Evolutionary conservation across 2,888 invertebrate genomes (phyloP).

Genomic region (Torymus auratus): DNA sequence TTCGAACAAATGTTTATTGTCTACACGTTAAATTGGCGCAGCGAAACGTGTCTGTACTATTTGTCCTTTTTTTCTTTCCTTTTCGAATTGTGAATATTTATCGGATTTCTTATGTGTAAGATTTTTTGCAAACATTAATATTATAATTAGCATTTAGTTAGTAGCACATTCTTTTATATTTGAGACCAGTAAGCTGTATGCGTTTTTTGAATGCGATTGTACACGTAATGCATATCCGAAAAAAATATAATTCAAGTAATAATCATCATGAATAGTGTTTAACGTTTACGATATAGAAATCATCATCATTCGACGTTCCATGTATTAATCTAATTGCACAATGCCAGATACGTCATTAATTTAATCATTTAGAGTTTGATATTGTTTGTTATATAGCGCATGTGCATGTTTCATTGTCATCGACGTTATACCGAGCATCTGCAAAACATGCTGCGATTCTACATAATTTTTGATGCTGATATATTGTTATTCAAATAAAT

Average conservation of each 20-base stretch:
- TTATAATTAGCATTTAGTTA: slow-evolving; percentile 59
- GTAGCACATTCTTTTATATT: slow-evolving; percentile 59
- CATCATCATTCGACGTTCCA: slow-evolving; percentile 29
- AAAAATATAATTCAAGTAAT: slow-evolving; percentile 44
- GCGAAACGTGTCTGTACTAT: slow-evolving; percentile 1
- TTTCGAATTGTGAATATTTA: slow-evolving; percentile 27
- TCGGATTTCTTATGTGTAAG: slow-evolving; percentile 38
- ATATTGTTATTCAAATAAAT: slow-evolving; percentile 58
- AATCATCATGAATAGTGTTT: slow-evolving; percentile 28
- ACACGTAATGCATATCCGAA: slow-evolving; percentile 51
- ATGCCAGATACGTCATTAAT: slow-evolving; percentile 55
- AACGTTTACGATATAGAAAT: slow-evolving; percentile 33
- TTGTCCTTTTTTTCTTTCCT: slow-evolving; percentile 19
- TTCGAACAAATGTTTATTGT: slow-evolving; percentile 25
- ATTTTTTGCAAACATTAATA: slow-evolving; percentile 46
- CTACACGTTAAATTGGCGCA: slow-evolving; percentile 16
- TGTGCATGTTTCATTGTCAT: slow-evolving; percentile 49
- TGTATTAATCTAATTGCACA: slow-evolving; percentile 59
- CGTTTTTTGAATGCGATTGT: slow-evolving; percentile 51
- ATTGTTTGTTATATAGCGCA: slow-evolving; percentile 52
- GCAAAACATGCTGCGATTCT: slow-evolving; percentile 30
- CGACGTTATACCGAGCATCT: slow-evolving; percentile 33
- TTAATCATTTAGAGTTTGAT: slow-evolving; percentile 59
- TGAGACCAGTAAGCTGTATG: slow-evolving; percentile 54
- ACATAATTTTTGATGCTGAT: slow-evolving; percentile 51